Evolutionary conservation across 2,113 vertebrate species (phyloP), one percentile per base, ranked within the genome.

Genomic region (Toxotes jaculatrix): DNA sequence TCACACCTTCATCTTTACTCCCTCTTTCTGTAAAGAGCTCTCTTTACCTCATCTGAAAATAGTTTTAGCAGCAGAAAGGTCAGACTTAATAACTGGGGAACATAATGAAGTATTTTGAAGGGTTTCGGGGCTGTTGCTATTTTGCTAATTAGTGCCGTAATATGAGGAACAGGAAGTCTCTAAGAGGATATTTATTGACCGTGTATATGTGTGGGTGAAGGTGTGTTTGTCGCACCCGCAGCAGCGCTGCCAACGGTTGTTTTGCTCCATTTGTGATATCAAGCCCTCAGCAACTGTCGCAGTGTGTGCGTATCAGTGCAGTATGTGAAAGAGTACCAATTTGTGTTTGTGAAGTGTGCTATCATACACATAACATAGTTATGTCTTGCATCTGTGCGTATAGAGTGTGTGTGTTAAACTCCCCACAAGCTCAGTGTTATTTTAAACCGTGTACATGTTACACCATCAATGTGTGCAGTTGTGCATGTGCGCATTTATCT

Each of bases 81-180:
- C 89, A 88, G 53, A 64, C 11, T n/a, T 77, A 70, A 27, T 82
- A 89, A 90, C 76, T 82, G 45, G 23, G 49, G 73, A 74, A 64
- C 73, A 81, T 88, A 76, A 87, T 89, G 23, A 83, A 65, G 45
- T 86, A 75, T 83, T 88, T 82, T 71, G 19, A 53, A 79, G 65
- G 43, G 53, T 75, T 83, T 49, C 27, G 14, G n/a, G 36, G 61
- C 32, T 79, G 10, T 78, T 53, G 61, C n/a, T 77, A 59, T 78
- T 71, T 66, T 72, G 73, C 60, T 86, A 56, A 85, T 81, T 51
- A 59, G 66, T 49, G 57, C 32, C 32, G 38, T 47, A 60, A 51
- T 64, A 45, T 23, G 42, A 56, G 10, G 57, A 47, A 80, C 73
- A 69, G 38, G 14, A 38, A 70, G 36, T 23, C 5, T 64, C 34